Conservation (phyloP, 2,797 vertebrate species). For the Rhynchotus rufescens region DNA sequence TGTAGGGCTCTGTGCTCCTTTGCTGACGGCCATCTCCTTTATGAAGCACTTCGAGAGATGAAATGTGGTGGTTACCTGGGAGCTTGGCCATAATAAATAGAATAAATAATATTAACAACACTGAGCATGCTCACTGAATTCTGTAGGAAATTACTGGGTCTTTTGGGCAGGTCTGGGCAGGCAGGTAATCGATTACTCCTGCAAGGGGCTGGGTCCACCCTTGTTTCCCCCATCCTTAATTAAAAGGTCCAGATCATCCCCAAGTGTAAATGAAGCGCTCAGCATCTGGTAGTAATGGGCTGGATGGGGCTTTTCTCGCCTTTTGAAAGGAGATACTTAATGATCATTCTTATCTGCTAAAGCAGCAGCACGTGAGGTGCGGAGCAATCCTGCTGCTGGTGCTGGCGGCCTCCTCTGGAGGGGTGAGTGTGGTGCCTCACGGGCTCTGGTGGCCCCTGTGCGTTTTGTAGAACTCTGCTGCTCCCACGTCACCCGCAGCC, state of each 20-base stretch:
- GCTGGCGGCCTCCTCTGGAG: not conserved
- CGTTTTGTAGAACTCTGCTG: not conserved
- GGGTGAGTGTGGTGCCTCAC: not conserved
- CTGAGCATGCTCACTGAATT: not conserved
- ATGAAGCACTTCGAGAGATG: conserved; percentile 10
- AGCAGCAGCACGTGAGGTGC: not conserved
- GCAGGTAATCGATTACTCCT: not conserved
- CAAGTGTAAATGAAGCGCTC: not conserved
- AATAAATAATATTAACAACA: not conserved
- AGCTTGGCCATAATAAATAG: conserved; percentile 16
- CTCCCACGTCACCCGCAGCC: not conserved
- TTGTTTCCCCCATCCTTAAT: not conserved
- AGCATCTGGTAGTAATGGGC: not conserved
- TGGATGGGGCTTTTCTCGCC: not conserved
- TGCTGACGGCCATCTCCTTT: conserved; percentile 27
- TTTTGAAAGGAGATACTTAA: not conserved
- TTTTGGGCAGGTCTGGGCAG: conserved; percentile 4
- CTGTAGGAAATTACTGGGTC: not conserved
- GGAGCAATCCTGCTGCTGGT: not conserved
- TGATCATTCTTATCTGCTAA: not conserved
- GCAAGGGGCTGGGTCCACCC: not conserved
- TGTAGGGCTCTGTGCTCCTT: not conserved
- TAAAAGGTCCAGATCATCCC: not conserved
- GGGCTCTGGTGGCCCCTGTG: not conserved
- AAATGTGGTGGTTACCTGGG: not conserved